phyloP scores from a whole-genome alignment of 2,888 invertebrate species.

The Drosophila sordidula region DNA sequence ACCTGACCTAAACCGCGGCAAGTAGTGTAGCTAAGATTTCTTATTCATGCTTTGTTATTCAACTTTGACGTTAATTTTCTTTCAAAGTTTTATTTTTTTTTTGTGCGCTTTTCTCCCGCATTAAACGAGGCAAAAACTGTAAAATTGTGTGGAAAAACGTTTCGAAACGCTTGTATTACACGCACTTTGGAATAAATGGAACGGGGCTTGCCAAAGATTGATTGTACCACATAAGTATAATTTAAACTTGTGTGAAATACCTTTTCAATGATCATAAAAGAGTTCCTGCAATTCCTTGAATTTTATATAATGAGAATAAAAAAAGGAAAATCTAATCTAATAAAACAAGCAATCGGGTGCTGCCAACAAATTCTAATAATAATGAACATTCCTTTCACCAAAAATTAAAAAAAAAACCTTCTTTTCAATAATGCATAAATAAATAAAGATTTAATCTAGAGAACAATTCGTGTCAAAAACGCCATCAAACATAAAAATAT shows the following conservation, averaged over 20 bases:
- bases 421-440: no score
- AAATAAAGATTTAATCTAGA: no score
- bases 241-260: neutral
- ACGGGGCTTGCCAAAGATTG: neutral
- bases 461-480: no score
- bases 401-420: no score
- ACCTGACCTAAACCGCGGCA: conserved; percentile 25
- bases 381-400: no score
- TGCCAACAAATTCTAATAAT: no score
- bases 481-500: no score
- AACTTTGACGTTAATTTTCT: conserved; percentile 78
- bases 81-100: conserved; percentile 47
- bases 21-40: conserved; percentile 67
- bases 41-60: conserved; percentile 71
- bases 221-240: neutral
- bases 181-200: conserved; percentile 41
- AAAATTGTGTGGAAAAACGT: conserved; percentile 21
- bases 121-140: conserved; percentile 45
- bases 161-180: conserved; percentile 46
- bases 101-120: conserved; percentile 16
- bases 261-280: no score
- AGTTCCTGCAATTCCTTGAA: no score
- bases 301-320: no score
- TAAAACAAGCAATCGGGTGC: no score
- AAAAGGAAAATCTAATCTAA: no score